phyloP scores from a whole-genome alignment of 2,113 vertebrate species.

The Spermophilus dauricus region DNA sequence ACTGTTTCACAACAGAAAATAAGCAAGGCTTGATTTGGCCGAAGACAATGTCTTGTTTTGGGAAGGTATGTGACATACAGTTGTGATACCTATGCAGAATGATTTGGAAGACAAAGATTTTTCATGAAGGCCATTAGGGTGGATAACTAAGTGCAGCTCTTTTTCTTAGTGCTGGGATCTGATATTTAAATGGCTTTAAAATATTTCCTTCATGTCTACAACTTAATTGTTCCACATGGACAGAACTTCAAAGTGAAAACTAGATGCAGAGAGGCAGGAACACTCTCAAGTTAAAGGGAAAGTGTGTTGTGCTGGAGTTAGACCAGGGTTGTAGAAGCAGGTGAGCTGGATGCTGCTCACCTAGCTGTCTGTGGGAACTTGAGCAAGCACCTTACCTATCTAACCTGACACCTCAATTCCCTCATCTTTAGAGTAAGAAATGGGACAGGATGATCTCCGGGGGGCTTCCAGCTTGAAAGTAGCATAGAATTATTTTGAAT shows the following conservation, averaged over 20 bases:
- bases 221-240: not conserved
- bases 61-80: not conserved
- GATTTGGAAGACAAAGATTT: not conserved
- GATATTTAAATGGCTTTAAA: slow-evolving; percentile 40
- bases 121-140: not conserved
- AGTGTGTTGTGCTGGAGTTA: not conserved
- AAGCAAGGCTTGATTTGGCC: not conserved
- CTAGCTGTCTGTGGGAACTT: not conserved
- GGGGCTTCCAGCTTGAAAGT: not conserved
- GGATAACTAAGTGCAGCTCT: not conserved
- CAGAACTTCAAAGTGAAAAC: not conserved
- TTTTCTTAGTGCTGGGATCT: not conserved
- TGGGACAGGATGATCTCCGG: not conserved
- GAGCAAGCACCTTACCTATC: not conserved
- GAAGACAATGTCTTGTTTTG: not conserved
- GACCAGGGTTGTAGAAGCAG: not conserved
- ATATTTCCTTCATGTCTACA: not conserved
- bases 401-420: not conserved
- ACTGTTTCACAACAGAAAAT: not conserved
- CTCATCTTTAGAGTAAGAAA: not conserved
- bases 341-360: not conserved
- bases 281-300: not conserved
- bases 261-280: not conserved
- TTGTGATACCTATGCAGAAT: not conserved
- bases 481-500: not conserved